Evolutionary conservation across 1,140 invertebrate species (phyloP).

Genomic region (Hycleus phaleratus): DNA sequence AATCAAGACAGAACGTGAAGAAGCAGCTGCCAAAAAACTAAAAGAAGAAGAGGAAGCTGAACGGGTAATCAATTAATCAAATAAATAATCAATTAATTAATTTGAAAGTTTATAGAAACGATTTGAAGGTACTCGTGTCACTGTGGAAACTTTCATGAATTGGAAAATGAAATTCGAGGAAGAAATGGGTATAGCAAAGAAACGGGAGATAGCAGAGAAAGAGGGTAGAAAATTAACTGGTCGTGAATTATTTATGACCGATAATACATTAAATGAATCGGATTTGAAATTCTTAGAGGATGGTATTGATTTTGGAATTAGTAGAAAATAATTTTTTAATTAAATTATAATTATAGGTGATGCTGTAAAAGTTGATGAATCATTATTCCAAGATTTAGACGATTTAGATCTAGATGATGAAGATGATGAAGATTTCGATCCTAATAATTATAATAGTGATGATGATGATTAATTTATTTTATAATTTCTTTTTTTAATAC

Average conservation of each 20-base stretch:
- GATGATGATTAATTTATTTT: constrained; percentile 1
- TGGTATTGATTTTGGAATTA: constrained; percentile 47
- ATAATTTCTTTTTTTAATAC: neutral
- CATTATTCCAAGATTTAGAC: constrained; percentile 86
- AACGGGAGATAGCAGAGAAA: constrained; percentile 58
- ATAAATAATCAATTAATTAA: neutral
- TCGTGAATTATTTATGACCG: constrained; percentile 84
- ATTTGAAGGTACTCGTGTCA: constrained; percentile 92
- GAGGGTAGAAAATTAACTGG: constrained; percentile 73
- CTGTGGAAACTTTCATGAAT: constrained; percentile 89
- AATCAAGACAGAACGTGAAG: constrained; percentile 62
- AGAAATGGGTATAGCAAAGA: constrained; percentile 73
- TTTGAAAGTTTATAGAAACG: constrained; percentile 58
- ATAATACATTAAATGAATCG: constrained; percentile 87
- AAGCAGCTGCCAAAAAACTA: constrained; percentile 58
- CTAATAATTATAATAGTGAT: constrained; percentile 12
- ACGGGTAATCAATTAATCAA: constrained; percentile 48
- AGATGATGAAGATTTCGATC: constrained; percentile 50
- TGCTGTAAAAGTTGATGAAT: constrained; percentile 88
- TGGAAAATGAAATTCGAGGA: constrained; percentile 94
- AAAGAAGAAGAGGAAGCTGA: constrained; percentile 81
- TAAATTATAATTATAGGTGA: constrained; percentile 53
- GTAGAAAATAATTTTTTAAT: constrained; percentile 20
- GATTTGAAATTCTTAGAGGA: constrained; percentile 92
- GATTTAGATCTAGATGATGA: constrained; percentile 80